Conservation (phyloP, 2,888 invertebrate species). For the Trichopoda pennipes region DNA sequence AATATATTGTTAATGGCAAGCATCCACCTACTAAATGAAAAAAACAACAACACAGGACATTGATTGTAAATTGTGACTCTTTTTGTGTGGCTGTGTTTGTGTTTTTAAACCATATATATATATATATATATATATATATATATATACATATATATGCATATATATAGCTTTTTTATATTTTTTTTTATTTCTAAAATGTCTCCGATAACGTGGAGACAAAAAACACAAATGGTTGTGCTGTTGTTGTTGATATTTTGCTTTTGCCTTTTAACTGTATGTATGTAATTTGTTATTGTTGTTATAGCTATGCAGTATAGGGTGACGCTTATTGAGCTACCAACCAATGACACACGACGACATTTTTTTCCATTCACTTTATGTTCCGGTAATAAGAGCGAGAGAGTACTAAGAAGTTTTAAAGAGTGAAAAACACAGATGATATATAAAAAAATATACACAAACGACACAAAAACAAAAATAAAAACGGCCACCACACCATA, state of each 20-base stretch:
- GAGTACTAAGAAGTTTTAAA: slow-evolving; percentile 64
- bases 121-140: slow-evolving; percentile 7
- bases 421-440: slow-evolving; percentile 59
- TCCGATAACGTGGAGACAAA: slow-evolving; percentile 64
- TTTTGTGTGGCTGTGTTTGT: slow-evolving; percentile 5
- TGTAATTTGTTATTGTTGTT: slow-evolving; percentile 38
- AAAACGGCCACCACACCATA: slow-evolving; percentile 58
- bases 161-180: too few relatives aligned
- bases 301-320: slow-evolving; percentile 61
- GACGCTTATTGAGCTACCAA: slow-evolving; percentile 65
- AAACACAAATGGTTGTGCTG: slow-evolving; percentile 62
- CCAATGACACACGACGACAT: slow-evolving; percentile 81
- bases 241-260: slow-evolving; percentile 35
- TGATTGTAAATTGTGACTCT: slow-evolving; percentile 47
- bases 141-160: not conserved
- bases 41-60: slow-evolving; percentile 70
- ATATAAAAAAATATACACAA: slow-evolving; percentile 57
- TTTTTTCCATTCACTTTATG: slow-evolving; percentile 67
- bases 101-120: not conserved
- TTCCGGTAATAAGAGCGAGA: slow-evolving; percentile 68
- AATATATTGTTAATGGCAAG: slow-evolving; percentile 55
- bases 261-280: slow-evolving; percentile 34
- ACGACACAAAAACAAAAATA: slow-evolving; percentile 53
- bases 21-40: slow-evolving; percentile 70
- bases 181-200: slow-evolving; percentile 35